Evolutionary conservation across 2,888 invertebrate genomes (phyloP), one percentile per base, ranked within the genome.

Genomic region (Erebia palarica): DNA sequence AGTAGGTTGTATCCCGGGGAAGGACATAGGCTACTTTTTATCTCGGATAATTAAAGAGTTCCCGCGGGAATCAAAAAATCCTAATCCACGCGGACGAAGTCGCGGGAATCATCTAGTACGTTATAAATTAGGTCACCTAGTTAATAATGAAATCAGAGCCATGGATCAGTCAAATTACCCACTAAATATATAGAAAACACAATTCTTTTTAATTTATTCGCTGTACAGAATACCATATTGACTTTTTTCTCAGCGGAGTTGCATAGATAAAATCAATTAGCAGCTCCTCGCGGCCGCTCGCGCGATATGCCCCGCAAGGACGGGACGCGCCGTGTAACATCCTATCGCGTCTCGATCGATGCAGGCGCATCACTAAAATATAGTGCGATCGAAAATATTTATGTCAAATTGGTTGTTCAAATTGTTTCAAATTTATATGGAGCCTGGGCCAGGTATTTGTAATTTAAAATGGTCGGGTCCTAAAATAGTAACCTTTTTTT

Each of bases 231-330:
- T 55, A 68, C 59, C 68, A 49, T 65, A 68, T 75, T 70, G 49
- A 69, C n/a, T 73, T 74, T 73, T 75, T 75, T 65, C 60, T 67
- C 69, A 68, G 73, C 65, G 65, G 65, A 75, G 77, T 78, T 76
- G 84, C 81, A 78, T 82, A 83, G 89, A 89, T 89, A 89, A 87
- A 80, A 89, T 89, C 88, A 88, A 89, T 89, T 88, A 89, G 86
- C 81, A 80, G 83, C 79, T 78, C 78, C 78, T 80, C 80, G 84
- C 81, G 86, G 86, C 84, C 81, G 83, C 81, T 80, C 78, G 80
- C 82, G 84, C 85, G 86, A 84, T 85, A 79, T 80, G 82, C 79
- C 77, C 78, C 78, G 79, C 79, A 77, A 75, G 79, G 77, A 80
- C 78, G 78, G 78, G 80, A 82, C 82, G 83, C 83, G 82, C 79